Percentiles rank a stretch among this genome's conserved stretches.
Conservation (phyloP, 2,888 invertebrate species). For the Pimpla rufipes region DNA sequence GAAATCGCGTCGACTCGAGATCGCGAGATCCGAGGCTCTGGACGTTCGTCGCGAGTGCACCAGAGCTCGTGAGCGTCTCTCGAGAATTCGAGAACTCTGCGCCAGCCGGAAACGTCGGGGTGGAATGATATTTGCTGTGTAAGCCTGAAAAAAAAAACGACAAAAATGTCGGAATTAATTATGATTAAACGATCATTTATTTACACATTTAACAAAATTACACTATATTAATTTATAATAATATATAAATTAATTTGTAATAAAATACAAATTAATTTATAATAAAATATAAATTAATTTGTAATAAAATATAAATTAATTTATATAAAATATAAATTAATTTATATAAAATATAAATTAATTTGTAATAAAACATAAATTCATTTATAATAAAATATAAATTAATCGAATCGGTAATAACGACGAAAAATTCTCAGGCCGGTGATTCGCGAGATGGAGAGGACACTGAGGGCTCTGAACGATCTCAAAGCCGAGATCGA, state of each 20-base stretch:
- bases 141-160: constrained; percentile 51
- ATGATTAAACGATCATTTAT: background rate
- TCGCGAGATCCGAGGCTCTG: constrained; percentile 13
- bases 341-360: too few relatives aligned
- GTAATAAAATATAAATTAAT: too few relatives aligned
- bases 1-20: constrained; percentile 61
- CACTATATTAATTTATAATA: too few relatives aligned
- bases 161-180: too few relatives aligned
- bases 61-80: constrained; percentile 56
- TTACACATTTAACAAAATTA: background rate
- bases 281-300: too few relatives aligned
- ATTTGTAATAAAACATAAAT: too few relatives aligned
- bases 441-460: constrained; percentile 73
- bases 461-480: constrained; percentile 64
- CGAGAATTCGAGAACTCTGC: constrained; percentile 62
- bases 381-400: too few relatives aligned
- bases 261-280: too few relatives aligned
- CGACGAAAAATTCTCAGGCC: constrained; percentile 55
- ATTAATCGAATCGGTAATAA: background rate
- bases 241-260: too few relatives aligned
- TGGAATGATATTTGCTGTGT: constrained; percentile 75
- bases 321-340: too few relatives aligned
- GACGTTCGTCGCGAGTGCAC: constrained; percentile 43
- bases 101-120: constrained; percentile 68
- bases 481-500: constrained; percentile 63